Evolutionary conservation across 1,140 invertebrate species (phyloP).

Genomic region (Macrotrachela quadricornifera): DNA sequence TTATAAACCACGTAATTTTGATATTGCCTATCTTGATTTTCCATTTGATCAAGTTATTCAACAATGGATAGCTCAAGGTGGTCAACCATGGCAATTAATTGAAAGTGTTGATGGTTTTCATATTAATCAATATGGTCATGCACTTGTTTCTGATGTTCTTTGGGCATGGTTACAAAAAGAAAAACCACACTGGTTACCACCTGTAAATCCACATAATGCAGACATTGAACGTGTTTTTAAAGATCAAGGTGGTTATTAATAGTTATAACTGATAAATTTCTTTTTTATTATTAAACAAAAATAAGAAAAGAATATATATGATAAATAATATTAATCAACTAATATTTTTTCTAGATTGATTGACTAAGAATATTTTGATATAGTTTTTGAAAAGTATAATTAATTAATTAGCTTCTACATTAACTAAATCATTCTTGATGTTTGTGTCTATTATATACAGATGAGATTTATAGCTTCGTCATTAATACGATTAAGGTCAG

Average conservation of each 20-base stretch:
- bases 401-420: too few relatives aligned
- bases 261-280: too few relatives aligned
- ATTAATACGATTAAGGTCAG: too few relatives aligned
- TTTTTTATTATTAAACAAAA: too few relatives aligned
- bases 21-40: slow-evolving; percentile 28
- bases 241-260: slow-evolving; percentile 18
- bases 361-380: too few relatives aligned
- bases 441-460: too few relatives aligned
- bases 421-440: too few relatives aligned
- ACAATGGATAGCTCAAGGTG: slow-evolving; percentile 22
- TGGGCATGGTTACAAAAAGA: slow-evolving; percentile 24
- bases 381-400: too few relatives aligned
- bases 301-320: too few relatives aligned
- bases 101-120: slow-evolving; percentile 36
- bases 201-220: slow-evolving; percentile 20
- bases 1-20: slow-evolving; percentile 23
- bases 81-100: slow-evolving; percentile 26
- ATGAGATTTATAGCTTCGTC: too few relatives aligned
- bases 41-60: slow-evolving; percentile 27
- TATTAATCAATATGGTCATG: slow-evolving; percentile 19
- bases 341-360: too few relatives aligned
- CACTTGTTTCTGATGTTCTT: slow-evolving; percentile 20
- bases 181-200: slow-evolving; percentile 19
- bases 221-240: slow-evolving; percentile 17
- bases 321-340: too few relatives aligned